A percentile compares a stretch with the other conserved stretches of the same genome.
Conservation (phyloP, 1,140 invertebrate genomes). For the Atta cephalotes region DNA sequence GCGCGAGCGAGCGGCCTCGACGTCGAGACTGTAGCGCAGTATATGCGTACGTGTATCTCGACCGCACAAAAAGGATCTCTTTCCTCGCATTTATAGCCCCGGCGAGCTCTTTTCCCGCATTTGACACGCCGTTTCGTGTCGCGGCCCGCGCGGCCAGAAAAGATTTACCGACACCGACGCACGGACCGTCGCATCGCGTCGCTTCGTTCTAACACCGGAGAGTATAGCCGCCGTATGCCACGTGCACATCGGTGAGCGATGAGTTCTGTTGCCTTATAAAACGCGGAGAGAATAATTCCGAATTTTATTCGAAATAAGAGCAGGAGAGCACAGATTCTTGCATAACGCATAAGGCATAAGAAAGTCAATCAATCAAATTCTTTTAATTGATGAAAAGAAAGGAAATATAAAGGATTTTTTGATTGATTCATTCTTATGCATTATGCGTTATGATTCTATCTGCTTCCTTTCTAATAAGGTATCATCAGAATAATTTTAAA, state of each 20-base stretch:
- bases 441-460: too few relatives aligned
- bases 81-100: conserved; percentile 55
- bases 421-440: too few relatives aligned
- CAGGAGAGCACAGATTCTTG: too few relatives aligned
- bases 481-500: background rate
- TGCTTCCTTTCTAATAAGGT: too few relatives aligned
- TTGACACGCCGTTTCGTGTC: conserved; percentile 61
- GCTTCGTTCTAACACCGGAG: conserved; percentile 9
- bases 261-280: background rate
- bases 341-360: too few relatives aligned
- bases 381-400: too few relatives aligned
- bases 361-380: too few relatives aligned
- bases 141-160: conserved; percentile 43
- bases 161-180: conserved; percentile 51
- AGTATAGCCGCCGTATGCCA: conserved; percentile 1
- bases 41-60: conserved; percentile 47
- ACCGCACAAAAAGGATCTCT: conserved; percentile 62
- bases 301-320: background rate
- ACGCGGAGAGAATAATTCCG: background rate
- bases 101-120: conserved; percentile 59
- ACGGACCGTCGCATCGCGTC: conserved; percentile 7
- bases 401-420: too few relatives aligned
- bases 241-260: conserved; percentile 2
- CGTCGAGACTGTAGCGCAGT: background rate
- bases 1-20: conserved; percentile 28